These are phyloP conservation scores for Acleris cristana DNA, from an alignment of 2,888 invertebrate species.

Conservation along the genomic window DNA sequence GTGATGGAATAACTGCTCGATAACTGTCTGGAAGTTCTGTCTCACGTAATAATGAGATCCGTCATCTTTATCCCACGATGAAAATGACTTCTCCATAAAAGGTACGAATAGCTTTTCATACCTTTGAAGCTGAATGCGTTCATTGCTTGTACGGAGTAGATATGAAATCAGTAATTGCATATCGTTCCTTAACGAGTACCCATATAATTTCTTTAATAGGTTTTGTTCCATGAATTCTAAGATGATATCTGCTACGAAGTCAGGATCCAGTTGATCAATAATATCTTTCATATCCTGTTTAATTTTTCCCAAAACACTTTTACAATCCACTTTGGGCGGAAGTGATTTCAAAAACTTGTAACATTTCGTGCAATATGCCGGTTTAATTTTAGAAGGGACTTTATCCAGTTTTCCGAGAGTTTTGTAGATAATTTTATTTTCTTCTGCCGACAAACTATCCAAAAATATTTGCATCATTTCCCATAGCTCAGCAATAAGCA, in stretches of 20 bases:
- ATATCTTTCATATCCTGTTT: slow-evolving; percentile 41
- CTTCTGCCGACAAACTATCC: slow-evolving; percentile 53
- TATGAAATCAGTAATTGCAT: slow-evolving; percentile 45
- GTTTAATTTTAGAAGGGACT: slow-evolving; percentile 48
- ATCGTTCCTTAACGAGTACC: slow-evolving; percentile 13
- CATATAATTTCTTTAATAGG: slow-evolving; percentile 19
- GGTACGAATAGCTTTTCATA: slow-evolving; percentile 48
- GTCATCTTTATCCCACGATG: slow-evolving; percentile 42
- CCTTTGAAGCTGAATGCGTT: slow-evolving; percentile 47
- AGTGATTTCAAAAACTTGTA: slow-evolving; percentile 51
- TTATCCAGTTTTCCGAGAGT: slow-evolving; percentile 46
- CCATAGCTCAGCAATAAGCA: slow-evolving; percentile 50
- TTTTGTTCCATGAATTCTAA: slow-evolving; percentile 40
- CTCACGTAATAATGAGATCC: slow-evolving; percentile 26
- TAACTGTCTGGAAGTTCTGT: slow-evolving; percentile 6
- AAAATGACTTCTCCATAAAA: slow-evolving; percentile 47
- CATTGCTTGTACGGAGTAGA: slow-evolving; percentile 47
- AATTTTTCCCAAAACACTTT: slow-evolving; percentile 42
- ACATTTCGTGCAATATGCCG: slow-evolving; percentile 54
- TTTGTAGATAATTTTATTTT: slow-evolving; percentile 54
- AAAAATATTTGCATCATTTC: slow-evolving; percentile 53
- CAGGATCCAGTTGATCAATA: slow-evolving; percentile 50
- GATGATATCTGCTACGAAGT: slow-evolving; percentile 50
- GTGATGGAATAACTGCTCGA: neutral
- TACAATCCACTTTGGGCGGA: slow-evolving; percentile 47